Percentiles rank a stretch among this genome's conserved stretches.
These are phyloP conservation scores for Eurois occulta DNA, from an alignment of 2,888 invertebrate species.

Conservation along the genomic window DNA sequence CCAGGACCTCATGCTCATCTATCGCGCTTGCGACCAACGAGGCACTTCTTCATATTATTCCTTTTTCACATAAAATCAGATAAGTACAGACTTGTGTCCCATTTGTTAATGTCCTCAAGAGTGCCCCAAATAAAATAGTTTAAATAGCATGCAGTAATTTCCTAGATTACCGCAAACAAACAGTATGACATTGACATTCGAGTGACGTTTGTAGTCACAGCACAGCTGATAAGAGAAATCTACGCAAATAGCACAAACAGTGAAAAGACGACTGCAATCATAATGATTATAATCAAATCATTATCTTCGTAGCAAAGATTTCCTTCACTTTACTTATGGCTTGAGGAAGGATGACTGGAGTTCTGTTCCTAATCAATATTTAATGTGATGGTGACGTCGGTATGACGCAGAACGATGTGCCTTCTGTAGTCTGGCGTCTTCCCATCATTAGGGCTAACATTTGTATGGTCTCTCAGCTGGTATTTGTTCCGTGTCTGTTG, in stretches of 20 bases:
- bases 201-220: neutral
- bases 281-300: conserved; percentile 31
- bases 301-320: conserved; percentile 43
- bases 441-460: conserved; percentile 30
- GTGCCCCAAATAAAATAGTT: neutral
- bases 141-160: neutral
- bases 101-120: too few species aligned
- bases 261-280: conserved; percentile 17
- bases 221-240: conserved; percentile 25
- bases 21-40: too few species aligned
- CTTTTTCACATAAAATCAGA: too few species aligned
- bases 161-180: neutral
- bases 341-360: neutral
- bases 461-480: conserved; percentile 21
- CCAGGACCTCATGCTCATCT: too few species aligned
- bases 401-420: conserved; percentile 37
- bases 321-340: conserved; percentile 12
- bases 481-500: neutral
- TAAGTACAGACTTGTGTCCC: too few species aligned
- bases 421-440: conserved; percentile 13
- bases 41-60: too few species aligned
- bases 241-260: conserved; percentile 25
- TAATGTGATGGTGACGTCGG: conserved; percentile 39
- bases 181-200: conserved; percentile 26
- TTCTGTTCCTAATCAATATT: conserved; percentile 39